Evolutionary conservation across 2,888 invertebrate genomes (phyloP).

Genomic region (Eudemis profundana): DNA sequence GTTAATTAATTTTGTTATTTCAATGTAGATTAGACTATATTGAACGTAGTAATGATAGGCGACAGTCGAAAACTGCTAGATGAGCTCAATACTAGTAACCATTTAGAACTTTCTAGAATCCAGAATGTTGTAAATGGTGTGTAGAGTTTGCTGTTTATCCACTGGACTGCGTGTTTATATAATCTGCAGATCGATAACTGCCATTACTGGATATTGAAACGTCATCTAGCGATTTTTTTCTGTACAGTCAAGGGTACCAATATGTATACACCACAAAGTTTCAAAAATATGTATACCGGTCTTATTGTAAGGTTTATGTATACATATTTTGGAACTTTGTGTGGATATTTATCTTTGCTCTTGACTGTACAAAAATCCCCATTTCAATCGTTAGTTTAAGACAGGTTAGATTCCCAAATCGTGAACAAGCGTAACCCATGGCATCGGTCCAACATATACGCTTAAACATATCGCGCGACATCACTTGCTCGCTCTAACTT

Average conservation of each 20-base stretch:
- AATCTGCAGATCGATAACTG: not conserved
- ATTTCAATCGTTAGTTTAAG: not conserved
- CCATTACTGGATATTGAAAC: no score
- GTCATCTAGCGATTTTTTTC: conserved; percentile 1
- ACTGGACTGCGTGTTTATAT: not conserved
- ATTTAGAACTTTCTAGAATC: not conserved
- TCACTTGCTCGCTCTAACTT: not conserved
- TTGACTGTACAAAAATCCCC: no score
- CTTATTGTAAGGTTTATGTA: no score
- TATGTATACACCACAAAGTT: no score
- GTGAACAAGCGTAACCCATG: not conserved
- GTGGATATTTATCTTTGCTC: no score
- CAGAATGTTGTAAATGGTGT: not conserved
- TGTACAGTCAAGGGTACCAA: no score
- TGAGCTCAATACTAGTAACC: not conserved
- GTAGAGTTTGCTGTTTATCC: not conserved
- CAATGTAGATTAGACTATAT: not conserved
- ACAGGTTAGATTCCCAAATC: conserved; percentile 1
- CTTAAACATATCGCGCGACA: not conserved
- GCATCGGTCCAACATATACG: no score
- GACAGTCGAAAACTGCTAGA: conserved; percentile 21
- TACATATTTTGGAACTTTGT: no score
- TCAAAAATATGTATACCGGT: no score
- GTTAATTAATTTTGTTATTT: conserved; percentile 7
- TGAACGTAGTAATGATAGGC: not conserved